These are phyloP conservation scores for Prorops nasuta DNA, from an alignment of 1,140 invertebrate species.

Conservation along the genomic window DNA sequence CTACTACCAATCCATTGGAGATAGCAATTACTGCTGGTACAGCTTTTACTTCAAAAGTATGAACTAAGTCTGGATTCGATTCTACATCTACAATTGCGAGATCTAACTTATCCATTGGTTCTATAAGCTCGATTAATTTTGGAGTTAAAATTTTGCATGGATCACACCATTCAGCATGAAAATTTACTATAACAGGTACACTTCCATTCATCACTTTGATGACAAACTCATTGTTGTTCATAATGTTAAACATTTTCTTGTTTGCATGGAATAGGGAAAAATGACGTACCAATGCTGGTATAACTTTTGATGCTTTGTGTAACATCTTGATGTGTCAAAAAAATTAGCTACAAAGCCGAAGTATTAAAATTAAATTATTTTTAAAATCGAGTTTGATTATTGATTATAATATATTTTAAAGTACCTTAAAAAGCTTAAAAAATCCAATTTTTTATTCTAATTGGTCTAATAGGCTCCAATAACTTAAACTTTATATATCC, in stretches of 20 bases:
- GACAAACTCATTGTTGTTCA: conserved; percentile 61
- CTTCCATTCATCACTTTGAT: conserved; percentile 77
- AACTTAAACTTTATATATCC: conserved; percentile 57
- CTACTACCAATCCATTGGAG: conserved; percentile 82
- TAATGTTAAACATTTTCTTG: conserved; percentile 58
- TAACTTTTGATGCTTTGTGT: conserved; percentile 32
- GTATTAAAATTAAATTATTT: not conserved
- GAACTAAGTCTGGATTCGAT: conserved; percentile 78
- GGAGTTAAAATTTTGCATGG: conserved; percentile 94
- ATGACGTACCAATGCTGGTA: conserved; percentile 21
- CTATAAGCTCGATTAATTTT: conserved; percentile 80
- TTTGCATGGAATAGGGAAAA: conserved; percentile 36
- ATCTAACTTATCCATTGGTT: conserved; percentile 74
- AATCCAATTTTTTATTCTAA: conserved; percentile 50
- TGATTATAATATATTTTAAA: conserved; percentile 1
- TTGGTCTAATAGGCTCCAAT: conserved; percentile 51
- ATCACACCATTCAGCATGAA: conserved; percentile 92
- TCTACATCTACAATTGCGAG: conserved; percentile 93
- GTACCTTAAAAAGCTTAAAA: conserved; percentile 26
- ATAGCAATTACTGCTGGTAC: conserved; percentile 89
- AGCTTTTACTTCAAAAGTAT: conserved; percentile 83
- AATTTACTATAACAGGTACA: conserved; percentile 81
- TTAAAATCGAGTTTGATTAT: not conserved
- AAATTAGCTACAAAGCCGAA: too few species aligned
- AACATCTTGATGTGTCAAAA: conserved; percentile 34